A percentile compares a stretch with the other conserved stretches of the same genome.
These are phyloP conservation scores for Uropsilus gracilis DNA, from an alignment of 2,113 vertebrate genomes.

Conservation along the genomic window DNA sequence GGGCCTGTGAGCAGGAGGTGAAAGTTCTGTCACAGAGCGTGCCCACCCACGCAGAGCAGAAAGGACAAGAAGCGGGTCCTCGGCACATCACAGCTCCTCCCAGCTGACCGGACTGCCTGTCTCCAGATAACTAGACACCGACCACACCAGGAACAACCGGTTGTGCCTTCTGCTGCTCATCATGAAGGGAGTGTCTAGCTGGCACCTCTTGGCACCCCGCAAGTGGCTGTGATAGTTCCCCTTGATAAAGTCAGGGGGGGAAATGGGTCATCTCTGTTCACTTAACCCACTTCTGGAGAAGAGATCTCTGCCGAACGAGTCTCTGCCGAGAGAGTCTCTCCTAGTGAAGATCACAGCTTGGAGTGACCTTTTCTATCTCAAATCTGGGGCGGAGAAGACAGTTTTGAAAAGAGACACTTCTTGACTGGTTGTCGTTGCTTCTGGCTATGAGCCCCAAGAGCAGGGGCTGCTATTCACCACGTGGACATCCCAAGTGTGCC, in stretches of 20 bases:
- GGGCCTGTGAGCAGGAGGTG: neutral
- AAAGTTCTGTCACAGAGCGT: neutral
- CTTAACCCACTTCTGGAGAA: neutral
- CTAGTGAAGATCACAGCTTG: neutral
- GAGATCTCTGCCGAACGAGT: neutral
- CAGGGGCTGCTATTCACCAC: neutral
- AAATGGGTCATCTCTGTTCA: neutral
- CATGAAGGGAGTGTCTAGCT: neutral
- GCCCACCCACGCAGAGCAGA: too few relatives aligned
- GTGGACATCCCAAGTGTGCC: neutral
- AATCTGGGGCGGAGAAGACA: neutral
- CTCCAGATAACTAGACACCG: neutral
- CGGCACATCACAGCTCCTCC: too few relatives aligned
- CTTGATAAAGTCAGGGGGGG: neutral
- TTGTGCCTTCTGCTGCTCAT: neutral
- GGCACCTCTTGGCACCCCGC: neutral
- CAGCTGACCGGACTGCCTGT: neutral
- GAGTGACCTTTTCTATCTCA: neutral
- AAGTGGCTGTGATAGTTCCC: neutral
- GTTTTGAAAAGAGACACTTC: neutral
- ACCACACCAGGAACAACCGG: too few relatives aligned
- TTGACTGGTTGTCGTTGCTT: neutral
- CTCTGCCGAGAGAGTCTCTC: too few relatives aligned
- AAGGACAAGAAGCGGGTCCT: neutral
- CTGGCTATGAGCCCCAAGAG: neutral